phyloP scores from a whole-genome alignment of 2,888 invertebrate species.

The Xestia ashworthii region DNA sequence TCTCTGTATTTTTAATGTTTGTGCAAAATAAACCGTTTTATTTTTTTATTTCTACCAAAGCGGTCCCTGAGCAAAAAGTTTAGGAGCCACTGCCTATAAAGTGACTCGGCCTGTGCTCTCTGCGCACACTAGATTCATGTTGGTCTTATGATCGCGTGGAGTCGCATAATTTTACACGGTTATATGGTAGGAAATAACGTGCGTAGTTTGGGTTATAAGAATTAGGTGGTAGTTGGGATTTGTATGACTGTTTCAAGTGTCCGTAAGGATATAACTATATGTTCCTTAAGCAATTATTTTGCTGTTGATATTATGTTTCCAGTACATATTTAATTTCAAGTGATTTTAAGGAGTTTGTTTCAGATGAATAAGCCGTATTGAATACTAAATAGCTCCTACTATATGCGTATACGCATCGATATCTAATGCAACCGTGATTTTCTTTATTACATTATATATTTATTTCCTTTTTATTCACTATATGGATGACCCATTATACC shows the following conservation, averaged over 20 bases:
- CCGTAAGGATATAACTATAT: neutral
- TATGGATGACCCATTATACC: too few relatives aligned
- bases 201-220: constrained; percentile 17
- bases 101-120: constrained; percentile 52
- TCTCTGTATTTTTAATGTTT: neutral
- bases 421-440: neutral
- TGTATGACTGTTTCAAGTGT: neutral
- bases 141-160: constrained; percentile 57
- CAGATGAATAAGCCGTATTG: neutral
- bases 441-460: neutral
- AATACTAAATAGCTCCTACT: neutral
- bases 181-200: neutral
- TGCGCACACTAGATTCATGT: constrained; percentile 42
- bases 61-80: neutral
- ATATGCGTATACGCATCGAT: neutral
- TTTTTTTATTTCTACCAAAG: neutral
- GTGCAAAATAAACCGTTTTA: fast-evolving
- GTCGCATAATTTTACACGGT: constrained; percentile 45
- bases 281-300: neutral
- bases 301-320: too few relatives aligned
- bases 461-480: neutral
- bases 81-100: constrained; percentile 28
- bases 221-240: neutral
- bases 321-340: neutral
- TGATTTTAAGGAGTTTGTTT: neutral